Evolutionary conservation across 2,113 vertebrate genomes (phyloP).

Genomic region (Brienomyrus longianalis): DNA sequence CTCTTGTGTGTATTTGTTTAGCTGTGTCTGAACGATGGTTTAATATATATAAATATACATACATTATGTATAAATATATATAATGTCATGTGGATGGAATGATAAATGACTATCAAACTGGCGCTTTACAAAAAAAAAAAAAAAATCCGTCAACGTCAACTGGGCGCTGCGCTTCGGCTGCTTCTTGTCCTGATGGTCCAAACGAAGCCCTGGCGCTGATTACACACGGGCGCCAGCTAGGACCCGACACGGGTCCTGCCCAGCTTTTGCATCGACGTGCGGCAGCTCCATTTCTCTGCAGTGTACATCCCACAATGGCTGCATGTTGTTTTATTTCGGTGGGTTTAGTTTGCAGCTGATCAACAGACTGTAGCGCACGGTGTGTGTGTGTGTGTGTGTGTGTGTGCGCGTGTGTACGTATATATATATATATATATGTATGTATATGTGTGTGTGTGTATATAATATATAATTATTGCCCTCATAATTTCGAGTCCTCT

Average conservation of each 20-base stretch:
- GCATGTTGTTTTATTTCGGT: background rate
- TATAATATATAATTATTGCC: too few species aligned
- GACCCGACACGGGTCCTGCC: background rate
- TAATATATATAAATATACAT: background rate
- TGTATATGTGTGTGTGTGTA: too few species aligned
- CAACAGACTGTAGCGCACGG: background rate
- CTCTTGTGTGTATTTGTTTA: background rate
- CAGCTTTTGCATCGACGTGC: background rate
- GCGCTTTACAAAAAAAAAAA: background rate
- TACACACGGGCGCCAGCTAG: too few species aligned
- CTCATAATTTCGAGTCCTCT: background rate
- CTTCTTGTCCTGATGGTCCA: background rate
- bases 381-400: background rate
- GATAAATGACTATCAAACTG: background rate
- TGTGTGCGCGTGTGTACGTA: background rate
- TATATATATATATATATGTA: too few species aligned
- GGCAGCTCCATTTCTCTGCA: background rate
- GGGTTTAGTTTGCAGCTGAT: background rate
- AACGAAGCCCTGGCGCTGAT: background rate
- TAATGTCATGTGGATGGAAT: background rate
- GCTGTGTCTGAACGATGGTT: background rate
- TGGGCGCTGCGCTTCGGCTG: background rate
- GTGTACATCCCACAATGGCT: background rate
- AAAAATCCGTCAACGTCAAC: background rate
- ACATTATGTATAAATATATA: too few species aligned